These are phyloP conservation scores for Apodemus agrarius DNA, from an alignment of 2,797 vertebrate genomes.

Conservation along the genomic window DNA sequence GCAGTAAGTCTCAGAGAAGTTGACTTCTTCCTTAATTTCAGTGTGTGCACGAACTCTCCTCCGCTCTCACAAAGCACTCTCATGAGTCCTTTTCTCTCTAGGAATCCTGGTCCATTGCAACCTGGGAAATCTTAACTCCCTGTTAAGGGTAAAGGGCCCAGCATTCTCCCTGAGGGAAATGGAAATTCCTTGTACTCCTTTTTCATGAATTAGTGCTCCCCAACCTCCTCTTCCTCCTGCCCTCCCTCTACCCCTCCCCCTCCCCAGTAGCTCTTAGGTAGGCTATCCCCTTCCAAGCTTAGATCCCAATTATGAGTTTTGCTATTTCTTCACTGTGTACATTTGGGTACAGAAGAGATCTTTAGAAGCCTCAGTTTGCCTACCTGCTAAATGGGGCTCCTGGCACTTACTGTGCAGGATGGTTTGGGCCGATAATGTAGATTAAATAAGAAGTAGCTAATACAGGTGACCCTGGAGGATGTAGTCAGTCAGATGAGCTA, in stretches of 20 bases:
- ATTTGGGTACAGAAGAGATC: not conserved
- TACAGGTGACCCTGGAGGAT: not conserved
- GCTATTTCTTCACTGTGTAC: not conserved
- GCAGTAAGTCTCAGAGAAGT: not conserved
- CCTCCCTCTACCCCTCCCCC: too few relatives aligned
- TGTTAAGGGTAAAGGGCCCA: slow-evolving; percentile 72
- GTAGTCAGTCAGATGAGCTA: not conserved
- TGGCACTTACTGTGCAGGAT: not conserved
- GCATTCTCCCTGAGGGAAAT: slow-evolving; percentile 66
- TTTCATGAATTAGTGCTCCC: slow-evolving; percentile 38
- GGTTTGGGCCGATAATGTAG: not conserved
- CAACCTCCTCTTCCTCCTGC: too few relatives aligned
- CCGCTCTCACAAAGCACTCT: slow-evolving; percentile 55
- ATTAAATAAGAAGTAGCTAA: not conserved
- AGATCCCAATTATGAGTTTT: not conserved
- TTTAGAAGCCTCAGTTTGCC: not conserved
- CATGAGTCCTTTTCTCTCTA: slow-evolving; percentile 48
- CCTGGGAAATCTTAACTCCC: slow-evolving; percentile 69
- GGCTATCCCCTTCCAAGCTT: slow-evolving; percentile 20
- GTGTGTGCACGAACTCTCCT: not conserved
- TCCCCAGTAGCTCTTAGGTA: not conserved
- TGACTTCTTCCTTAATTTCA: not conserved
- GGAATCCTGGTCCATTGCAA: slow-evolving; percentile 53
- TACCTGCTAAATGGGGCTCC: not conserved
- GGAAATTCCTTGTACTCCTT: slow-evolving; percentile 79